Conservation (phyloP, 2,888 invertebrate genomes). For the Drosophila suboccidentalis region DNA sequence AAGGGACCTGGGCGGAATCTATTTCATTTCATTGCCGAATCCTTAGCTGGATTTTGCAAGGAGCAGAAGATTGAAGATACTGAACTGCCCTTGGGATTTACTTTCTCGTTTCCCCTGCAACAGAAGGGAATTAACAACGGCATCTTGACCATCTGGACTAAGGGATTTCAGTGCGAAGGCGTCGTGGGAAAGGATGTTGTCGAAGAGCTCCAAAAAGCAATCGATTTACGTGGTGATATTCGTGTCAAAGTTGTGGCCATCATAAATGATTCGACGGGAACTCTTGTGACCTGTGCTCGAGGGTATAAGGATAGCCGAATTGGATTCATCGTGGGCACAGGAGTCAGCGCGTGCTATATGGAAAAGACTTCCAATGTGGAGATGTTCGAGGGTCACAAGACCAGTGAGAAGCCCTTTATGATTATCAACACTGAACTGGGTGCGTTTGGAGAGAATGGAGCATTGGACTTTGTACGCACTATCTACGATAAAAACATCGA, state of each 20-base stretch:
- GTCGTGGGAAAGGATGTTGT: conserved; percentile 4
- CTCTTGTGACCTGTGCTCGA: neutral
- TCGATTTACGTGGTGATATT: conserved; percentile 5
- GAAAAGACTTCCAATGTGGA: conserved; percentile 6
- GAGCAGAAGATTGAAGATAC: neutral
- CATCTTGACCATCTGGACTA: conserved; percentile 12
- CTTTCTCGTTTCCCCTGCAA: conserved; percentile 10
- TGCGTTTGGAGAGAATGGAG: conserved; percentile 13
- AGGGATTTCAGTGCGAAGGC: conserved; percentile 2
- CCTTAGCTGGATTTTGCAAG: conserved; percentile 6
- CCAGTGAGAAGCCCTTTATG: conserved; percentile 8
- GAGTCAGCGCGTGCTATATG: conserved; percentile 6
- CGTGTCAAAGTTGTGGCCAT: conserved; percentile 1
- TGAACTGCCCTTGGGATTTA: neutral
- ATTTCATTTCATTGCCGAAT: conserved; percentile 8
- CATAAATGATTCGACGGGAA: conserved; percentile 12
- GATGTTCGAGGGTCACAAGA: neutral
- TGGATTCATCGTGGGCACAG: conserved; percentile 11
- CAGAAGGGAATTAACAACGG: neutral
- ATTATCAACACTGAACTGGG: conserved; percentile 18
- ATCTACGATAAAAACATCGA: conserved; percentile 5
- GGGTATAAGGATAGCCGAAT: neutral
- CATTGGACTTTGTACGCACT: conserved; percentile 5
- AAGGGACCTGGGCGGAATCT: neutral
- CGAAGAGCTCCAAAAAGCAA: neutral